These are phyloP conservation scores for Octopus bimaculoides DNA, from an alignment of 1,140 invertebrate species.

Conservation along the genomic window DNA sequence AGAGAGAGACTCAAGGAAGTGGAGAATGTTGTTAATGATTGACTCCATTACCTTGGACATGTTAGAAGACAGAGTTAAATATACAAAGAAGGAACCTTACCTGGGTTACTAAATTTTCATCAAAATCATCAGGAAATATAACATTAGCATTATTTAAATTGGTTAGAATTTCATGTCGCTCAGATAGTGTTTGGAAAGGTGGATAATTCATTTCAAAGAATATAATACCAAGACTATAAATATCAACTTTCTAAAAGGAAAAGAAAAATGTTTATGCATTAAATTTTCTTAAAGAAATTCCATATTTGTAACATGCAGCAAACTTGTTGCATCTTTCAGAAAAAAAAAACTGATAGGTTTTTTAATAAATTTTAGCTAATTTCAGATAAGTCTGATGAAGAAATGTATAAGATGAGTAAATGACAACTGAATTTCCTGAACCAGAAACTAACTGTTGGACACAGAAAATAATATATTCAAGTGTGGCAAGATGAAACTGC, in stretches of 20 bases:
- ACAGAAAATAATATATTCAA: too few species aligned
- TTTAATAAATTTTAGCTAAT: too few species aligned
- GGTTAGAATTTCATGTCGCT: constrained; percentile 75
- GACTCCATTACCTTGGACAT: background rate
- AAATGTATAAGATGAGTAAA: too few species aligned
- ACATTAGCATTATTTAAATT: constrained; percentile 70
- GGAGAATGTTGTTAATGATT: background rate
- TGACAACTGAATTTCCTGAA: too few species aligned
- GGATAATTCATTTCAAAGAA: constrained; percentile 79
- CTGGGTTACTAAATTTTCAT: constrained; percentile 51
- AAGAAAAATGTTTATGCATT: constrained; percentile 1
- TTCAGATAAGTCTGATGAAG: too few species aligned
- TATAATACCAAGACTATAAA: constrained; percentile 58
- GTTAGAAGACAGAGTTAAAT: background rate
- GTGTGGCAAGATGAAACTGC: too few species aligned
- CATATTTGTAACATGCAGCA: too few species aligned
- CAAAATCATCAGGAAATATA: constrained; percentile 67
- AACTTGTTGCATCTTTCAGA: too few species aligned
- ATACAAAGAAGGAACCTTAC: constrained; percentile 21
- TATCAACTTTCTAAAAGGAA: constrained; percentile 79
- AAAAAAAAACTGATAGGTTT: too few species aligned
- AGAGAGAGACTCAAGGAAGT: too few species aligned
- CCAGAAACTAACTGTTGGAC: too few species aligned
- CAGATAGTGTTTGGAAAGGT: constrained; percentile 80
- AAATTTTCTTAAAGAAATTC: background rate